Percentiles rank a stretch among this genome's conserved stretches.
phyloP scores from a whole-genome alignment of 1,140 invertebrate species.

The Nasonia giraulti region DNA sequence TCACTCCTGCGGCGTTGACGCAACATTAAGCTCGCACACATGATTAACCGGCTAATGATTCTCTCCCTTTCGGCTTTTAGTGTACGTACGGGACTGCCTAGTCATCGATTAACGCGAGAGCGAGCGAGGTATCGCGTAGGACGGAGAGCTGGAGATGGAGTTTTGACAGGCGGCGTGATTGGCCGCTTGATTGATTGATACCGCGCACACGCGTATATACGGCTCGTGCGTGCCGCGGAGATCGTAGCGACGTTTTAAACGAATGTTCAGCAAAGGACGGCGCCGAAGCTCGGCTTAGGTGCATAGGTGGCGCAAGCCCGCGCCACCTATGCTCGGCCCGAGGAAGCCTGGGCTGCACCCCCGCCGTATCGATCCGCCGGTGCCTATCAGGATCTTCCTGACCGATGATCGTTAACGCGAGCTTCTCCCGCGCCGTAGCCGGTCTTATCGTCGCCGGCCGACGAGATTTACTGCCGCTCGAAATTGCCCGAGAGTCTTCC shows the following conservation, averaged over 20 bases:
- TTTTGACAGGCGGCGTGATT: constrained; percentile 22
- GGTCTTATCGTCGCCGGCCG: constrained; percentile 33
- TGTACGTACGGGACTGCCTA: not conserved
- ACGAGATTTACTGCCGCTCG: too few species aligned
- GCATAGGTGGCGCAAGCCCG: constrained; percentile 29
- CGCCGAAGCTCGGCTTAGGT: too few species aligned
- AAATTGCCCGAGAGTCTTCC: too few species aligned
- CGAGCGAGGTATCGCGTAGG: not conserved
- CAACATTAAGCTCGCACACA: constrained; percentile 74
- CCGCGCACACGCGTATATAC: too few species aligned
- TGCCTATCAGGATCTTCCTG: constrained; percentile 57
- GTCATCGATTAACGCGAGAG: constrained; percentile 52
- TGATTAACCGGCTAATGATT: constrained; percentile 74
- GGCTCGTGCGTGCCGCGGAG: too few species aligned
- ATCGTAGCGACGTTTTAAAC: too few species aligned
- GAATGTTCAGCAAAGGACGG: too few species aligned
- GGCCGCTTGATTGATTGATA: constrained; percentile 28
- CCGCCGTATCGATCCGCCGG: constrained; percentile 55
- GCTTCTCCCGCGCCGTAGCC: not conserved
- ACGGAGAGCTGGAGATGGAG: not conserved
- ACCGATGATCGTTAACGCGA: constrained; percentile 58
- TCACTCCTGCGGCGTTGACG: constrained; percentile 69
- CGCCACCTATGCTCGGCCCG: constrained; percentile 57
- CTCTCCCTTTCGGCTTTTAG: constrained; percentile 41
- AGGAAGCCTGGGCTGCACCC: constrained; percentile 19